Base-by-base conservation (phyloP, 2,888 invertebrate genomes). In the Glyphotaelius pellucidus region DNA sequence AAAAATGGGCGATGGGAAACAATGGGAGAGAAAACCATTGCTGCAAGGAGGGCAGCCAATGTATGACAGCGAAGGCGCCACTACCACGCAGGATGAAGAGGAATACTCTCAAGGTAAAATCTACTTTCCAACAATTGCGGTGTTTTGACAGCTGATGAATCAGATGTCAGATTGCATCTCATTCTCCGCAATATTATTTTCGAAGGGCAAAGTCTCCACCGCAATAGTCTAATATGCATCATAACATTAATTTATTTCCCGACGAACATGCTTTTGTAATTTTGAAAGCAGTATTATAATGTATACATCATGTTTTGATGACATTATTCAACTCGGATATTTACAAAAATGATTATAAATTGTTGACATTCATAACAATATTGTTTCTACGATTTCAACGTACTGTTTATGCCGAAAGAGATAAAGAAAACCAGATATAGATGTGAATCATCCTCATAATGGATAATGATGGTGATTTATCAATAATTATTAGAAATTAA, bases 1-100 rank as follows among this genome's bases (percentile, higher is more conserved):
- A 32, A 91, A 91, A 88, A 97, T 97, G 97, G 97, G 97, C 92
- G 97, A 97, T 95, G 96, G 96, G 93, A 95, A 95, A 94, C 97
- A 97, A 94, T 96, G 95, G 94, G 97, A 97, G 95, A 96, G 96
- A 94, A 97, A 97, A 94, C 96, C 97, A 93, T 95, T 97, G 93
- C 94, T 97, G 93, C 95, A 95, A 93, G 95, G 95, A 93, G 96
- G 86, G 94, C 94, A 94, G 30, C 94, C 94, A 93, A 94, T 94
- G 30, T 88, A 88, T 15, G 47, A 85, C 35, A 79, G 35, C 31
- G 80, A 38, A 25, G 80, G 35, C 25, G 47, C 80, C 5, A 90
- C 90, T 15, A 81, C 87, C 38, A 79, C 89, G 31, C 91, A 81
- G 67, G 91, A 92, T n/a, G 84, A 83, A 15, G 91, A 92, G 80